Base-by-base conservation (phyloP, 30 jellyfish, hydroid and myxozoan genomes). In the Nemopilema nomurai region DNA sequence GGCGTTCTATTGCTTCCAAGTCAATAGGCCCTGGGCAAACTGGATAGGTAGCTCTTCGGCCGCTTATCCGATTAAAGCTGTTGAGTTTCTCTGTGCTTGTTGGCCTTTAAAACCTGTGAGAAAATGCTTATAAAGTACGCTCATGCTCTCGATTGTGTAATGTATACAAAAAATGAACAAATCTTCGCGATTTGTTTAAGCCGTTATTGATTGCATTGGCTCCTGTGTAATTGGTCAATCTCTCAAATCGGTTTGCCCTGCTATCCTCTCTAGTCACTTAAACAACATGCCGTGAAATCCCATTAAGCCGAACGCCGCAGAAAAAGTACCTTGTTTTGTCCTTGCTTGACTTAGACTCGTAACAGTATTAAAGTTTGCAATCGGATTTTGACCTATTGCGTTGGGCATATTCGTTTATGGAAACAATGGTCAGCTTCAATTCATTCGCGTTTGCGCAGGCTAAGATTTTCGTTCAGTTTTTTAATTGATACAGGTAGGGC, bases 341-440 rank as follows among this genome's bases (percentile, higher is more conserved):
- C 30, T 51, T 13, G 73, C 9, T 83, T 83, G 51, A 30, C 80
- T 26, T 23, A 65, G 80, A 76, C 74, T 75, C 67, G 91, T 71
- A 83, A 83, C 91, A 50, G 91, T 71, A 83, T 83, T 83, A 83
- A 27, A 18, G 22, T 67, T 62, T 25, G 31, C 91, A 72, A 83
- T 72, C 86, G 91, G 91, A 83, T 53, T 76, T 29, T 83, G 91
- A 51, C 80, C 24, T 62, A 70, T 83, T 83, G 81, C 73, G 82
- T 77, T 77, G 74, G 33, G 1, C 57, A 51, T 19, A 83, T 49
- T 76, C 91, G 74, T 51, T 62, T 76, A 33, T 30, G 21, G 51
- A 51, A 21, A 62, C 67, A 28, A 32, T 51, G 68, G 32, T 67
- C 67, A 25, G 22, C 52, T 32, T 69, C 51, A 63, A 50, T 57